phyloP scores from a whole-genome alignment of 2,797 vertebrate genomes.

The Melanotaenia nigrans region DNA sequence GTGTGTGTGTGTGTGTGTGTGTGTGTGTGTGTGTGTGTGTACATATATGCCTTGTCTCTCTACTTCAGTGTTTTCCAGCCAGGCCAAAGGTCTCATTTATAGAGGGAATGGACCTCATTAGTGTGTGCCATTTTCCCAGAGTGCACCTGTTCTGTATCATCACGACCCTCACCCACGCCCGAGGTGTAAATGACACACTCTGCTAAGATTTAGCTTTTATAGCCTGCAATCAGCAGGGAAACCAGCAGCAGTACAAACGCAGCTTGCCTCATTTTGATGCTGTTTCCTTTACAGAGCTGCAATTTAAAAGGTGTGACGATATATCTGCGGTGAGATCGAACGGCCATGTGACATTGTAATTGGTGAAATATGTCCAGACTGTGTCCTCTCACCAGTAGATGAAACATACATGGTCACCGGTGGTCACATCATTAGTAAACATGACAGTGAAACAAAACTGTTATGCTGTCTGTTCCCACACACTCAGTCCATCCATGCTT shows the following conservation, averaged over 20 bases:
- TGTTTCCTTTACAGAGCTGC: constrained; percentile 18
- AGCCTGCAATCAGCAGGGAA: constrained; percentile 43
- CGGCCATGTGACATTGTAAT: constrained; percentile 32
- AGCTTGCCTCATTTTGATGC: constrained; percentile 45
- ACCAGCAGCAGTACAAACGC: not conserved
- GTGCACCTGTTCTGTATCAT: constrained; percentile 76
- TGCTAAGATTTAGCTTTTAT: constrained; percentile 64
- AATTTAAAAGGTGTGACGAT: constrained; percentile 16
- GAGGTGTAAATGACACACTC: constrained; percentile 60
- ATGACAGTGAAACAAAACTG: constrained; percentile 40
- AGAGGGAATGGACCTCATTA: constrained; percentile 77
- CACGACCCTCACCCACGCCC: constrained; percentile 64
- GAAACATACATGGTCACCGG: constrained; percentile 30
- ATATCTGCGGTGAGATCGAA: constrained; percentile 9
- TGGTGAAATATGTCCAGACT: constrained; percentile 28
- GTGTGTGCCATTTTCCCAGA: constrained; percentile 64
- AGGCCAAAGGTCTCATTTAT: constrained; percentile 72
- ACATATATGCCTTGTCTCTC: constrained; percentile 29
- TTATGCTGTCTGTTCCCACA: constrained; percentile 21
- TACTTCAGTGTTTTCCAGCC: constrained; percentile 57
- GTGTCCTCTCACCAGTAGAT: constrained; percentile 29
- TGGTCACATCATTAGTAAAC: constrained; percentile 69
- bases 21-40: constrained; percentile 16
- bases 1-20: constrained; percentile 10
- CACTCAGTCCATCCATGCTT: constrained; percentile 19